These are phyloP conservation scores for Malacoctenus gilli DNA, from an alignment of 2,797 vertebrate species.

Conservation along the genomic window DNA sequence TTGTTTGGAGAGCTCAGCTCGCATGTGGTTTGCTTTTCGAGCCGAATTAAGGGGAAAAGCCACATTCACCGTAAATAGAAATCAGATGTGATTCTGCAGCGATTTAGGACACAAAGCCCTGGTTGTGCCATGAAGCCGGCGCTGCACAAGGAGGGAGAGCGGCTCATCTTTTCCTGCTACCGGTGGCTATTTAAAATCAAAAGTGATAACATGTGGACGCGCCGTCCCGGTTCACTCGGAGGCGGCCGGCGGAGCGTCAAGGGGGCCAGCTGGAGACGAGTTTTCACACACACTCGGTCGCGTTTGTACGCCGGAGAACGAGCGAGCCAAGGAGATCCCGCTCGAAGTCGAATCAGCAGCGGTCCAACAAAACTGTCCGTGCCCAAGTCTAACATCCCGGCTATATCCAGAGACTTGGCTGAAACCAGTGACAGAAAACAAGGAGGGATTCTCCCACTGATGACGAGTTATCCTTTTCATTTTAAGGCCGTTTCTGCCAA, in stretches of 20 bases:
- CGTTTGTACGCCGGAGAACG: slow-evolving; percentile 6
- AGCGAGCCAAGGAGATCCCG: slow-evolving; percentile 34
- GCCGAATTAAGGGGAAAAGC: no score
- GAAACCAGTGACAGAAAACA: slow-evolving; percentile 29
- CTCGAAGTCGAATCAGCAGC: slow-evolving; percentile 18
- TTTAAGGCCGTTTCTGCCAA: not conserved
- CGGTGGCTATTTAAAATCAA: slow-evolving; percentile 36
- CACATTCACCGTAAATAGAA: slow-evolving; percentile 21
- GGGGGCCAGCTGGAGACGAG: slow-evolving; percentile 38
- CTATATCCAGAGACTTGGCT: slow-evolving; percentile 22
- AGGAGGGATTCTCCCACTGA: slow-evolving; percentile 10
- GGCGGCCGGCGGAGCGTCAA: not conserved
- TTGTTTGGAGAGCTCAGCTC: no score
- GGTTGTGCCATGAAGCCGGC: no score
- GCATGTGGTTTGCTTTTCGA: no score
- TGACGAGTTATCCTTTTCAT: slow-evolving; percentile 8
- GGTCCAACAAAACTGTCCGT: slow-evolving; percentile 17
- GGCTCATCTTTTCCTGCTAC: slow-evolving; percentile 37
- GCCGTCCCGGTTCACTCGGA: slow-evolving; percentile 13
- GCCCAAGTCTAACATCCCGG: slow-evolving; percentile 33
- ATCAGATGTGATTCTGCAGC: slow-evolving; percentile 44
- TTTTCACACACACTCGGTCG: not conserved
- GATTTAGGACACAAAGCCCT: slow-evolving; percentile 18
- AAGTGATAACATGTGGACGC: no score
- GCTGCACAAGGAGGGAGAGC: no score